Evolutionary conservation across 2,797 vertebrate species (phyloP).

Genomic region (Falco berigora): DNA sequence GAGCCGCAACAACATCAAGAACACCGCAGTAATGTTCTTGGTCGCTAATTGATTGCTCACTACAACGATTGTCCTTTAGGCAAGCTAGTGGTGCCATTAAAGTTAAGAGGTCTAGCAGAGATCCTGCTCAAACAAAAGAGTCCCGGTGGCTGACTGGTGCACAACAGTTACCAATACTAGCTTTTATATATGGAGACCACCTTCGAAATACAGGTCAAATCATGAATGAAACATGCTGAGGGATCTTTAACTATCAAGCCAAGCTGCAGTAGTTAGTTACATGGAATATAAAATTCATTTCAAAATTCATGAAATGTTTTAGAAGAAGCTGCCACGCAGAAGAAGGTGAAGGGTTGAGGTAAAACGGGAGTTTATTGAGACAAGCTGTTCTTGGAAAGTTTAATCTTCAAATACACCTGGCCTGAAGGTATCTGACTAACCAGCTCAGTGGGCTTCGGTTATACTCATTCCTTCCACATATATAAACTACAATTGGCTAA

Average conservation of each 20-base stretch:
- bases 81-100: neutral
- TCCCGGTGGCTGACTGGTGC: neutral
- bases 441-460: neutral
- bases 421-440: neutral
- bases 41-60: neutral
- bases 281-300: neutral
- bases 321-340: neutral
- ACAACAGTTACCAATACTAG: neutral
- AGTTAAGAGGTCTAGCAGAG: neutral
- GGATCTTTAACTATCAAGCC: neutral
- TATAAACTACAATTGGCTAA: neutral
- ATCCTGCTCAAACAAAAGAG: neutral
- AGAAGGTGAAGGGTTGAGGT: neutral
- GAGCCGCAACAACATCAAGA: neutral
- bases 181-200: neutral
- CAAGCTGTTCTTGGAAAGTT: neutral
- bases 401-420: neutral
- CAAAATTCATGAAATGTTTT: neutral
- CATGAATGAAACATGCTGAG: neutral
- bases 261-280: neutral
- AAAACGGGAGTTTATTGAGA: neutral
- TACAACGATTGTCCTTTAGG: neutral
- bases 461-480: neutral
- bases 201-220: neutral
- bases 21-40: neutral